Percentiles rank a stretch among this genome's conserved stretches.
Conservation (phyloP, 1,140 invertebrate genomes). For the Anoplolepis gracilipes region DNA sequence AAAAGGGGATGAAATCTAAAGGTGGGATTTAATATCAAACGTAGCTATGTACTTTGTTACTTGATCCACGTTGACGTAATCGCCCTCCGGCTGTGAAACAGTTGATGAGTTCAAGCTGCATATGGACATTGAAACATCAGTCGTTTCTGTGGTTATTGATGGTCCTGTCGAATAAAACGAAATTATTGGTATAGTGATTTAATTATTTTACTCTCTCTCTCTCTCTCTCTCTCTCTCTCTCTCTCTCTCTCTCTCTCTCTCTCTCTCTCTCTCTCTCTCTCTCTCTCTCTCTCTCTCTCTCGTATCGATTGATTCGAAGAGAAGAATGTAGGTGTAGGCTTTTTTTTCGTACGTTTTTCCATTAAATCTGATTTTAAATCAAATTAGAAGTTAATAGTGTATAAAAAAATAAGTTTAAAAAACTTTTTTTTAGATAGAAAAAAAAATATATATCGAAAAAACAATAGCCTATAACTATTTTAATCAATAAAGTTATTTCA, state of each 20-base stretch:
- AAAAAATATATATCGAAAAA: conserved; percentile 3
- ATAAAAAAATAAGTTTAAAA: background rate
- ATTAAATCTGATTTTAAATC: background rate
- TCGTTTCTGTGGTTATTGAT: conserved; percentile 86
- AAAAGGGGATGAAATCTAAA: conserved; percentile 5
- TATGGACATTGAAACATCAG: conserved; percentile 87
- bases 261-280: no score
- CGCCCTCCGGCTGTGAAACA: conserved; percentile 85
- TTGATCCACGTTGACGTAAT: conserved; percentile 85
- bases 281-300: no score
- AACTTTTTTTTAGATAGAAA: background rate
- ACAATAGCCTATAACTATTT: background rate
- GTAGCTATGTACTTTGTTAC: conserved; percentile 77
- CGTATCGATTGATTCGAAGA: no score
- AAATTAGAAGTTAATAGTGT: background rate
- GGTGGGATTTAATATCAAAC: background rate
- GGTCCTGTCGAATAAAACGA: conserved; percentile 79
- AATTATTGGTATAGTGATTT: conserved; percentile 6
- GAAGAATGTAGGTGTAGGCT: no score
- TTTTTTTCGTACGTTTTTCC: background rate
- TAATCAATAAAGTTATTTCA: background rate
- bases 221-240: no score
- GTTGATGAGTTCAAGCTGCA: conserved; percentile 87
- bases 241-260: no score
- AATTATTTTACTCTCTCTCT: background rate